Evolutionary conservation across 2,888 invertebrate genomes (phyloP).

Genomic region (Meiosimyza platycephala): DNA sequence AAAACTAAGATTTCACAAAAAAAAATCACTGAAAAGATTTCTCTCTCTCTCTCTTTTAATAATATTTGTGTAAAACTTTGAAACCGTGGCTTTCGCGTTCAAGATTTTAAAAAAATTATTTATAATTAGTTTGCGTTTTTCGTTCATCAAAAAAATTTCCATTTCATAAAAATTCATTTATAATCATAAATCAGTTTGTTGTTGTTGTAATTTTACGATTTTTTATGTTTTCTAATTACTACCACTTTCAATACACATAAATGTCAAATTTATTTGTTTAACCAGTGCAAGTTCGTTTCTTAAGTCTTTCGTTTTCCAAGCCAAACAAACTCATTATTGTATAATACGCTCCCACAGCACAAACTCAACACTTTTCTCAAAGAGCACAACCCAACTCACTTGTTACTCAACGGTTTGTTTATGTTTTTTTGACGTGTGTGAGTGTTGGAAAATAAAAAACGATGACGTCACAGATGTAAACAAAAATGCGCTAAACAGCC

Average conservation of each 20-base stretch:
- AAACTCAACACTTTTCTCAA: neutral
- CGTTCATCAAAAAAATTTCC: too few relatives aligned
- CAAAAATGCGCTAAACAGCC: conserved; percentile 41
- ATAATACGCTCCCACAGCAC: neutral
- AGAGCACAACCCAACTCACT: conserved; percentile 46
- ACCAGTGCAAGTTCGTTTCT: conserved; percentile 39
- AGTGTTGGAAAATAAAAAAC: conserved; percentile 38
- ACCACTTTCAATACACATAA: too few relatives aligned
- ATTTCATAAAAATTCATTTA: neutral
- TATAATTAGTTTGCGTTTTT: too few relatives aligned
- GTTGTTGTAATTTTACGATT: too few relatives aligned
- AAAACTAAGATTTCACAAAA: too few relatives aligned
- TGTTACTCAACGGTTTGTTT: neutral
- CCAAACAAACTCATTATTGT: neutral
- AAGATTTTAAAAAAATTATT: too few relatives aligned
- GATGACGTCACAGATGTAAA: conserved; percentile 57
- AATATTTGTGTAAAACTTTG: too few relatives aligned
- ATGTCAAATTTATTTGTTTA: neutral
- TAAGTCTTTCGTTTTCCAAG: conserved; percentile 40
- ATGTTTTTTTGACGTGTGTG: conserved; percentile 42
- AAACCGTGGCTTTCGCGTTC: too few relatives aligned
- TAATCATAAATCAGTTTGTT: too few relatives aligned
- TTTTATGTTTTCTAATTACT: too few relatives aligned
- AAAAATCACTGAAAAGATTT: too few relatives aligned
- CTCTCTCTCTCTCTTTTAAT: too few relatives aligned